Conservation (phyloP, 2,113 vertebrate species). For the Edolisoma coerulescens region DNA sequence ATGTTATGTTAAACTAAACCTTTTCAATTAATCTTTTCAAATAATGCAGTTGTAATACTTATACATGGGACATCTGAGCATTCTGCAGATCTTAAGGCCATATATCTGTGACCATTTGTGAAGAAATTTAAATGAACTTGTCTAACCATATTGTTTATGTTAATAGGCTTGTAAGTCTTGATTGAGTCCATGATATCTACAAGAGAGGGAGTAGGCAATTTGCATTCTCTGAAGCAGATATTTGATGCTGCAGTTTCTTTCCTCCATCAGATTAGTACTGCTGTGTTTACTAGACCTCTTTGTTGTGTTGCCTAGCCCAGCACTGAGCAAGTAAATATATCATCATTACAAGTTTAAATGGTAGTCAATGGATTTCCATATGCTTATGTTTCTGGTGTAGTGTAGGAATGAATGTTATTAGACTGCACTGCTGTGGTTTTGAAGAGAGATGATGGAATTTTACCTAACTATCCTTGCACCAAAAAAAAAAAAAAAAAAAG, state of each 20-base stretch:
- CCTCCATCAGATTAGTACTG: not conserved
- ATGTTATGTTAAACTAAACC: not conserved
- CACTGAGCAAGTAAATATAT: not conserved
- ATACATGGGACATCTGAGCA: not conserved
- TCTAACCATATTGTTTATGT: not conserved
- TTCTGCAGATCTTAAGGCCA: not conserved
- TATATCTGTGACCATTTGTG: not conserved
- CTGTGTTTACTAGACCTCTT: not conserved
- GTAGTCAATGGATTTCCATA: not conserved
- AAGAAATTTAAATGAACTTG: not conserved
- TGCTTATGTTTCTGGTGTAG: not conserved
- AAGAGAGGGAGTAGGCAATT: not conserved
- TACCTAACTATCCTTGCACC: not conserved
- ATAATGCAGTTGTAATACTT: not conserved
- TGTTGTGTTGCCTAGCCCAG: not conserved
- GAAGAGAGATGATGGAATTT: not conserved
- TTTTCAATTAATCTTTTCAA: not conserved
- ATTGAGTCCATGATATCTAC: not conserved
- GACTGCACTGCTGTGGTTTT: not conserved
- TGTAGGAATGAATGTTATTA: not conserved
- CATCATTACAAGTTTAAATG: not conserved
- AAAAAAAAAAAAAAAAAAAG: not conserved
- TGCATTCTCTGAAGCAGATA: not conserved
- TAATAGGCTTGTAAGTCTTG: not conserved
- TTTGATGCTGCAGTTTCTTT: not conserved